These are phyloP conservation scores for Echinarachnius parma DNA, from an alignment of 53 echinoderm and acorn worm genomes.

Conservation along the genomic window DNA sequence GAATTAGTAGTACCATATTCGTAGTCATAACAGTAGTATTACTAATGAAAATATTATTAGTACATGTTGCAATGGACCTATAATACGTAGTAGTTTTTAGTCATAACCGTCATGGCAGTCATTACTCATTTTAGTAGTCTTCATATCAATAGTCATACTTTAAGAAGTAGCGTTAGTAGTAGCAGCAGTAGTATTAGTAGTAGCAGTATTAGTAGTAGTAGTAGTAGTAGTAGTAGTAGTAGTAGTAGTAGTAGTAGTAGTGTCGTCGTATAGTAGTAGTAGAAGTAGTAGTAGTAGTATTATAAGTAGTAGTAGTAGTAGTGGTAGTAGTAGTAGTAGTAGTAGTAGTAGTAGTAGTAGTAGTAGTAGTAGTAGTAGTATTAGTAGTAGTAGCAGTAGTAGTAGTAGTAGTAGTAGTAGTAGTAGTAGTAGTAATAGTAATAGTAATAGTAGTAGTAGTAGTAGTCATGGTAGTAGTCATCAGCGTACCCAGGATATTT, in stretches of 20 bases:
- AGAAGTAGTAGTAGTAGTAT: constrained; percentile 7
- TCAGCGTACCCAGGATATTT: no score
- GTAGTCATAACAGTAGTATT: no score
- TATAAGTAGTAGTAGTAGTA: constrained; percentile 29
- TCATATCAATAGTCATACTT: no score
- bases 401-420: constrained; percentile 3
- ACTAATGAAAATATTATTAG: no score
- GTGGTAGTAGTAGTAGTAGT: constrained; percentile 42
- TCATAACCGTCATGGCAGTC: no score
- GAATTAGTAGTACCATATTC: no score
- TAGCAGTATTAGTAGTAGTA: constrained; percentile 14
- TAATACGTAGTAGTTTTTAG: no score
- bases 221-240: constrained; percentile 23
- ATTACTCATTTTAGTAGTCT: no score
- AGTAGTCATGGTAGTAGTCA: no score
- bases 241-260: constrained; percentile 19
- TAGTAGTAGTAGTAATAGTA: constrained; percentile 21
- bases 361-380: constrained; percentile 24
- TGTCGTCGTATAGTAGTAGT: background rate
- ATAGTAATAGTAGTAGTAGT: no score
- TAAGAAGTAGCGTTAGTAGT: no score
- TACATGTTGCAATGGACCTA: no score
- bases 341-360: constrained; percentile 23
- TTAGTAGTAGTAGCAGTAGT: constrained; percentile 29
- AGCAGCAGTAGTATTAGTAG: constrained; percentile 1